Conservation (phyloP, 2,113 vertebrate genomes). For the Pseudonaja textilis region DNA sequence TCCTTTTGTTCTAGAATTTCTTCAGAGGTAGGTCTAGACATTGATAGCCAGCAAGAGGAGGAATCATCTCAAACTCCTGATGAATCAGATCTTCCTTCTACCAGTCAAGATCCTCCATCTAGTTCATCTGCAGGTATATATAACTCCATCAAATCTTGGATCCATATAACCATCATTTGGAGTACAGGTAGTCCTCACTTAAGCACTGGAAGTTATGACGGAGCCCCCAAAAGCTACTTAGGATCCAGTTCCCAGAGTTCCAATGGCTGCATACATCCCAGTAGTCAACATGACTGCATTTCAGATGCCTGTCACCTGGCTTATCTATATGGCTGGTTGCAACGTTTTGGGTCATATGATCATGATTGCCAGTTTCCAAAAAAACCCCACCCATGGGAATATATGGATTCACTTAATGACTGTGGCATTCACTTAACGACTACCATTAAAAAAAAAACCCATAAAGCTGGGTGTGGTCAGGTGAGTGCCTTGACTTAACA, state of each 20-base stretch:
- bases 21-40: constrained; percentile 82
- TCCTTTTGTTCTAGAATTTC: constrained; percentile 63
- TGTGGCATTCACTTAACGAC: background rate
- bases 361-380: too few species aligned
- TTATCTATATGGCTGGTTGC: too few species aligned
- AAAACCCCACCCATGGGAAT: background rate
- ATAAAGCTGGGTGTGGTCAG: background rate
- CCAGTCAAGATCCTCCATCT: constrained; percentile 94
- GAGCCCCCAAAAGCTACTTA: background rate
- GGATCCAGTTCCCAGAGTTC: too few species aligned
- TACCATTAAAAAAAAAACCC: background rate
- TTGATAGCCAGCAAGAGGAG: constrained; percentile 87
- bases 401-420: background rate
- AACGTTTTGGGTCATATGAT: too few species aligned
- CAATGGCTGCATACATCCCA: too few species aligned
- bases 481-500: background rate
- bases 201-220: background rate
- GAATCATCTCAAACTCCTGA: constrained; percentile 83
- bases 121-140: constrained; percentile 83
- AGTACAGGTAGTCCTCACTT: background rate
- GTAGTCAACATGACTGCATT: too few species aligned
- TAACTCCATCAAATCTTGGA: background rate
- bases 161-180: background rate
- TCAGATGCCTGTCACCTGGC: too few species aligned
- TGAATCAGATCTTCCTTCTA: constrained; percentile 85